Evolutionary conservation across 2,888 invertebrate species (phyloP), one percentile per base, ranked within the genome.

Genomic region (Ophion slaviceki): DNA sequence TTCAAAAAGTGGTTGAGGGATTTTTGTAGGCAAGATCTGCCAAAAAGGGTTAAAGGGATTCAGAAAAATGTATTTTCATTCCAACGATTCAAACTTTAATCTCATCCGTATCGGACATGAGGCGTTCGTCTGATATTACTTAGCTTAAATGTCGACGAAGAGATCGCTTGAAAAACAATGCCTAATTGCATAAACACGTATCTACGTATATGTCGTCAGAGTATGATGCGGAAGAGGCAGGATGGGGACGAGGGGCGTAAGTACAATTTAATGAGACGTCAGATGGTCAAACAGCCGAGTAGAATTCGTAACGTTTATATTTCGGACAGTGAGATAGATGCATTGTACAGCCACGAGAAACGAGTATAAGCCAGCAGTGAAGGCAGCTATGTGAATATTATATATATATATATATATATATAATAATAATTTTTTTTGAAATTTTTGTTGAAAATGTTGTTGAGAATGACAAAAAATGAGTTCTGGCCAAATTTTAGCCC

Each of bases 351-450:
- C 71, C 80, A 47, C 71, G 76, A 81, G 84, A 86, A 24, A 75
- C 45, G 81, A 68, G 75, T 80, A 80, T 62, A 66, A 77, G 76
- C 80, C 71, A 70, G 61, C 62, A 78, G 75, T 74, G 71, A 75
- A 68, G 40, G 64, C 71, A 82, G 20, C 59, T 71, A 75, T 59
- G 62, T 81, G 8, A 3, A 14, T 40, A 24, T 32, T 62, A 66
- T 85, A 74, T 82, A 80, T 74, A 75, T 81, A 70, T 67, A 79
- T 85, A 76, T 75, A 81, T 81, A 71, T 82, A 14, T 72, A 36
- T 17, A 24, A 24, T 24, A 1, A n/a, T n/a, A n/a, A n/a, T 24
- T 24, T 24, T 1, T 24, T 2, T 24, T 24, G 2, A 24, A 24
- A 24, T 24, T 24, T 24, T 24, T 24, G 24, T 24, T 24, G 24